A percentile compares a stretch with the other conserved stretches of the same genome.
Evolutionary conservation across 2,113 vertebrate species (phyloP).

Genomic region (Boleophthalmus pectinirostris): DNA sequence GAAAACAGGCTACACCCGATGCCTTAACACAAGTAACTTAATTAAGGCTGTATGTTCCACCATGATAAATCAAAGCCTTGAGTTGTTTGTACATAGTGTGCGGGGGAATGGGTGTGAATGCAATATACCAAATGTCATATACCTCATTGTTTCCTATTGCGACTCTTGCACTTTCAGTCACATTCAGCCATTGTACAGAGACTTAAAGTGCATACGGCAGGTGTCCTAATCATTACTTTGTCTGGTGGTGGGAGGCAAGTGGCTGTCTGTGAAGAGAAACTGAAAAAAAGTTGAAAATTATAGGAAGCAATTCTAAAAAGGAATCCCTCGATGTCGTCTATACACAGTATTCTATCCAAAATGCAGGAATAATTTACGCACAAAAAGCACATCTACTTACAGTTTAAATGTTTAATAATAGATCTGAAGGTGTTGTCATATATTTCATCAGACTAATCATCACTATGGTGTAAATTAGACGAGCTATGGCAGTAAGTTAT

Average conservation of each 20-base stretch:
- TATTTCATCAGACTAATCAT: too few species aligned
- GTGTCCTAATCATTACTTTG: background rate
- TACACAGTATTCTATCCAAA: too few species aligned
- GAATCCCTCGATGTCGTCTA: too few species aligned
- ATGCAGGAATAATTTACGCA: too few species aligned
- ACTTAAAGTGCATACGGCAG: background rate
- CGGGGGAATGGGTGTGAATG: constrained; percentile 32
- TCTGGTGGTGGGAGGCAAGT: background rate
- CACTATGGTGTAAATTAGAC: too few species aligned
- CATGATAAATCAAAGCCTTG: constrained; percentile 18
- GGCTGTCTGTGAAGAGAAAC: background rate
- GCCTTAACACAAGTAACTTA: background rate
- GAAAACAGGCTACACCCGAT: background rate
- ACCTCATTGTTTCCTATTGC: constrained; percentile 72
- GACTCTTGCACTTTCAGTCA: constrained; percentile 74
- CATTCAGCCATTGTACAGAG: constrained; percentile 39
- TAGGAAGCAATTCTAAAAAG: too few species aligned
- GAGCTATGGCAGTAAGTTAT: too few species aligned
- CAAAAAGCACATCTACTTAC: too few species aligned
- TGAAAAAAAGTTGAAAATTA: background rate
- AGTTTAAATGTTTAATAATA: too few species aligned
- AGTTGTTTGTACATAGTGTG: constrained; percentile 24
- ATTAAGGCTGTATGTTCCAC: background rate
- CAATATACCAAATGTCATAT: constrained; percentile 61
- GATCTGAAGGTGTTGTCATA: too few species aligned